Conservation (phyloP, 2,113 vertebrate species). For the Calcarius ornatus region DNA sequence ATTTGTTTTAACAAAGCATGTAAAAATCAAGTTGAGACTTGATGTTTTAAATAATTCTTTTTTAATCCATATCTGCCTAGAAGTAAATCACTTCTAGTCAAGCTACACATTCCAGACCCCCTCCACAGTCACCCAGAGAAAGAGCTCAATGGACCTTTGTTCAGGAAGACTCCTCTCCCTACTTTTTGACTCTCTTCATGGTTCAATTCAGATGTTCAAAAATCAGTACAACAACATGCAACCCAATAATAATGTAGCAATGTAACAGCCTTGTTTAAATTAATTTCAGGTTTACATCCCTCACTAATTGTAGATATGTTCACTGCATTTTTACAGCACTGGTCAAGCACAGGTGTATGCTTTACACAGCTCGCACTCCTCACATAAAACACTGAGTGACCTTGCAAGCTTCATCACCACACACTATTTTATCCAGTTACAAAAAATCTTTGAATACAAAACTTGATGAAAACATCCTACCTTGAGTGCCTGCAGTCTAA, state of each 20-base stretch:
- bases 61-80: background rate
- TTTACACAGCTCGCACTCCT: background rate
- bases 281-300: background rate
- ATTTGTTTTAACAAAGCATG: background rate
- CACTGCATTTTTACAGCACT: background rate
- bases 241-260: background rate
- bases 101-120: background rate
- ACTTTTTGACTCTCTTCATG: background rate
- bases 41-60: background rate
- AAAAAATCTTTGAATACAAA: background rate
- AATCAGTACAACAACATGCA: background rate
- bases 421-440: background rate
- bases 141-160: background rate
- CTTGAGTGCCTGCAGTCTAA: slow-evolving; percentile 88
- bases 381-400: background rate
- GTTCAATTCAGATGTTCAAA: background rate
- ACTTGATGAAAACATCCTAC: slow-evolving; percentile 41
- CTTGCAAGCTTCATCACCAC: background rate
- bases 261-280: background rate
- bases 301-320: background rate
- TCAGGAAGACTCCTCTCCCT: background rate
- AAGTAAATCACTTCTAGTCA: background rate
- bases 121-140: background rate
- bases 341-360: background rate
- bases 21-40: background rate